phyloP scores from a whole-genome alignment of 1,140 invertebrate species.

The Vanessa atalanta region DNA sequence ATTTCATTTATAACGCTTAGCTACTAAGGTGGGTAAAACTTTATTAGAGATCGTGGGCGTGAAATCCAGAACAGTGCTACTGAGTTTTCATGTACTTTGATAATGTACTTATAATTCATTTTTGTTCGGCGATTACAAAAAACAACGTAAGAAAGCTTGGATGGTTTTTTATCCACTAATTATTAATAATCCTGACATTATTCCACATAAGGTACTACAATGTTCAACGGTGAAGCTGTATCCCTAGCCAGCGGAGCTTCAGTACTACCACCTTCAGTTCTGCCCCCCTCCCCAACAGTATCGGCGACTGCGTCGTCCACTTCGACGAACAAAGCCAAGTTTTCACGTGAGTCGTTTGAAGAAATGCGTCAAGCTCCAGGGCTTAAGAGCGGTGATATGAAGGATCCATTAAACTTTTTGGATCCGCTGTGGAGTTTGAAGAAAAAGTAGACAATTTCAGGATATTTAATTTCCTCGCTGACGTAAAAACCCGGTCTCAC shows the following conservation, averaged over 20 bases:
- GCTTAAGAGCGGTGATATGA: conserved; percentile 77
- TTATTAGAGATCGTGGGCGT: no score
- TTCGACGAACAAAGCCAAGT: conserved; percentile 52
- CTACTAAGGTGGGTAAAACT: no score
- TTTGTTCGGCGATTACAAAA: no score
- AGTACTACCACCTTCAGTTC: conserved; percentile 51
- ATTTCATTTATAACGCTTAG: no score
- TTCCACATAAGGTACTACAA: conserved; percentile 60
- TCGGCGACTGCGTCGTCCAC: conserved; percentile 23
- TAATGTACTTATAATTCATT: no score
- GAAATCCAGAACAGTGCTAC: no score
- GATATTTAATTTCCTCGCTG: neutral
- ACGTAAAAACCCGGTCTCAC: neutral
- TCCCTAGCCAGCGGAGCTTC: conserved; percentile 65
- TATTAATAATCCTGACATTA: neutral
- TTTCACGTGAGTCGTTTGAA: conserved; percentile 78
- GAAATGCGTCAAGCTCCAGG: conserved; percentile 77
- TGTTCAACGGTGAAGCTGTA: conserved; percentile 74
- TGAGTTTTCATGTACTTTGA: no score
- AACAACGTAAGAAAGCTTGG: no score
- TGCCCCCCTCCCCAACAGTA: conserved; percentile 34
- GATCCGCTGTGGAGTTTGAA: conserved; percentile 83
- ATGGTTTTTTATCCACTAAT: no score
- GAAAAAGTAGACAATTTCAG: conserved; percentile 67
- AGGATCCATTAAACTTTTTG: conserved; percentile 81